phyloP scores from a whole-genome alignment of 1,140 invertebrate species.

The Drosophila nikananu region DNA sequence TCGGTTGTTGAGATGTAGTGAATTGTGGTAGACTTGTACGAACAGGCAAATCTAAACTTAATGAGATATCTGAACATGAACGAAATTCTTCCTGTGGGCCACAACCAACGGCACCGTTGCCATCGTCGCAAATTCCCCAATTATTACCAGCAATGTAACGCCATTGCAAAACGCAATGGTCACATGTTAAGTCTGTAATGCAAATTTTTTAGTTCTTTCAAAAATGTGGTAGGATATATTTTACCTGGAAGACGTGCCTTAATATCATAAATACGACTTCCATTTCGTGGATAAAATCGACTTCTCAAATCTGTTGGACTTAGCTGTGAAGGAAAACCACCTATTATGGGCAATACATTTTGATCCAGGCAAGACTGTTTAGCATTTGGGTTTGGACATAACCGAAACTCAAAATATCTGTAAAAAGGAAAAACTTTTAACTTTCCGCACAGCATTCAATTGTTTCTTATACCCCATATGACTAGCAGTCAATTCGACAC shows the following conservation, averaged over 20 bases:
- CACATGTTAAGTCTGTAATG: slow-evolving; percentile 85
- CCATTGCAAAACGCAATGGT: slow-evolving; percentile 86
- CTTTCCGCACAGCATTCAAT: background rate
- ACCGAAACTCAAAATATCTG: slow-evolving; percentile 93
- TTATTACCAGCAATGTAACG: slow-evolving; percentile 84
- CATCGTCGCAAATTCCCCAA: slow-evolving; percentile 86
- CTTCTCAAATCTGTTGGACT: slow-evolving; percentile 84
- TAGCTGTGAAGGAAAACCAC: slow-evolving; percentile 81
- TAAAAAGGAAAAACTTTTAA: background rate
- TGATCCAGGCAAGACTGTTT: slow-evolving; percentile 92
- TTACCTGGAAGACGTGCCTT: slow-evolving; percentile 89
- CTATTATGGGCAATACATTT: slow-evolving; percentile 88
- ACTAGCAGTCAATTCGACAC: slow-evolving; percentile 92
- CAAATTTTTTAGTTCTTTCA: background rate
- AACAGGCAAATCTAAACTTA: slow-evolving; percentile 86
- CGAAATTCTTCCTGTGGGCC: slow-evolving; percentile 92
- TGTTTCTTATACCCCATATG: slow-evolving; percentile 88
- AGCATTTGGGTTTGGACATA: slow-evolving; percentile 89
- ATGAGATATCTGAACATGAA: slow-evolving; percentile 92
- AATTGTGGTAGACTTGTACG: slow-evolving; percentile 53
- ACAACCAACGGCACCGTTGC: slow-evolving; percentile 86
- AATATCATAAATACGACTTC: slow-evolving; percentile 92
- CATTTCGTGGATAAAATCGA: slow-evolving; percentile 91
- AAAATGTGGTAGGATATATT: background rate
- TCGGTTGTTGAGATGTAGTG: slow-evolving; percentile 41